Base-by-base conservation (phyloP, 2,797 vertebrate species). In the Mormyrops boulengeri region DNA sequence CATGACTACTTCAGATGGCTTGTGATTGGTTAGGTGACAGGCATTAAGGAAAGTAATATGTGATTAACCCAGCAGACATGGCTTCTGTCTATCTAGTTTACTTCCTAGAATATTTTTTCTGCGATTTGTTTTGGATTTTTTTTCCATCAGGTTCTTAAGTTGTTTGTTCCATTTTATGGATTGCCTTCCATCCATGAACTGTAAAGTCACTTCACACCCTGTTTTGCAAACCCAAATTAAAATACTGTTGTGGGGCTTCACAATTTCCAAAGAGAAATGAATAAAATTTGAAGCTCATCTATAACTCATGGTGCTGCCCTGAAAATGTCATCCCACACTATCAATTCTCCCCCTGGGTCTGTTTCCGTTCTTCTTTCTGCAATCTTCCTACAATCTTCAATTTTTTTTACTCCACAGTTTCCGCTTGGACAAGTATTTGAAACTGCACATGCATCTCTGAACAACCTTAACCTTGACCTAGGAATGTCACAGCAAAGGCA, bases 241-340 rank as follows among this genome's bases (percentile, higher is more conserved):
- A 44, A 57, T 88, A 52, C 84, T 91, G 92, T 92, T 94, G 91
- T 92, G 91, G 89, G 69, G 38, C 41, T 77, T 89, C 89, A 91
- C 41, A 91, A 89, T 92, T 92, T 91, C 89, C 89, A 88, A 47
- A 90, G 91, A 92, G 91, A 92, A 95, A 95, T 93, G 92, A 91
- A 94, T 93, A 94, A 92, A 92, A 95, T 94, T 92, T 93, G 94
- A 95, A 95, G 91, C 94, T 95, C 95, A 94, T 95, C 94, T 93
- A 94, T 95, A 95, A 95, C 95, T 95, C 94, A 92, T 92, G 88
- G 91, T 88, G 93, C 92, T 95, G 96, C 94, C 94, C 96, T 93
- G 95, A 96, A 96, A 96, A 95, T 95, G 96, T 96, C 95, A 96
- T 91, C 11, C 85, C 4, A 93, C 92, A 91, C 91, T 91, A 91